These are phyloP conservation scores for Calcarius lapponicus DNA, from an alignment of 2,797 vertebrate genomes.

Conservation along the genomic window DNA sequence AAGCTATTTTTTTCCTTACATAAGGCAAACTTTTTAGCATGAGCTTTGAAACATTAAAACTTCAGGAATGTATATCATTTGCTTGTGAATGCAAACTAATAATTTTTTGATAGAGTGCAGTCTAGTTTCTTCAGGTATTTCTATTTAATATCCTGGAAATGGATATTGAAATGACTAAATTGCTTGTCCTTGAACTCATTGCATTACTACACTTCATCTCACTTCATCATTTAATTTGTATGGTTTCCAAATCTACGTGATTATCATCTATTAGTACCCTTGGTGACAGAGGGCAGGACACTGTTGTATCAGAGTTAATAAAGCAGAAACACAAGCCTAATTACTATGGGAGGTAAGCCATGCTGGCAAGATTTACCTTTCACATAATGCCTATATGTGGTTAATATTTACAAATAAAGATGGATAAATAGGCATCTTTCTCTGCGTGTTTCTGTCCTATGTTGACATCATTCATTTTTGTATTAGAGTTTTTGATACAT, in stretches of 20 bases:
- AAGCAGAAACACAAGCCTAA: conserved; percentile 80
- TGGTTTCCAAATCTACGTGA: conserved; percentile 74
- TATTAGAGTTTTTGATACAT: neutral
- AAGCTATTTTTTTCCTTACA: neutral
- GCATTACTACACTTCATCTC: conserved; percentile 67
- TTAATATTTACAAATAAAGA: conserved; percentile 53
- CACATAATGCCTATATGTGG: conserved; percentile 23
- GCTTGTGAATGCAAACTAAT: neutral
- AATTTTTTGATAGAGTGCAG: neutral
- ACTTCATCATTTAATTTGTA: conserved; percentile 79
- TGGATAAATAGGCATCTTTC: neutral
- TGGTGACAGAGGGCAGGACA: conserved; percentile 79
- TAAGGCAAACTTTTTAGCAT: neutral
- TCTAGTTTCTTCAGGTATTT: neutral
- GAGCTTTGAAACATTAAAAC: neutral
- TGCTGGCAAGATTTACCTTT: conserved; percentile 65
- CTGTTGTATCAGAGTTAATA: conserved; percentile 79
- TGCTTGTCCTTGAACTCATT: conserved; percentile 56
- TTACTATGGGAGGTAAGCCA: conserved; percentile 74
- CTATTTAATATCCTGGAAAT: conserved; percentile 27
- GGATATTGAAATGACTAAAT: conserved; percentile 29
- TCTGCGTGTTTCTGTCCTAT: neutral
- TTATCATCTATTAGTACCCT: conserved; percentile 76
- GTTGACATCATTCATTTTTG: neutral
- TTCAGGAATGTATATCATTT: neutral